Evolutionary conservation across 2,113 vertebrate genomes (phyloP).

Genomic region (Sebastes fasciatus): DNA sequence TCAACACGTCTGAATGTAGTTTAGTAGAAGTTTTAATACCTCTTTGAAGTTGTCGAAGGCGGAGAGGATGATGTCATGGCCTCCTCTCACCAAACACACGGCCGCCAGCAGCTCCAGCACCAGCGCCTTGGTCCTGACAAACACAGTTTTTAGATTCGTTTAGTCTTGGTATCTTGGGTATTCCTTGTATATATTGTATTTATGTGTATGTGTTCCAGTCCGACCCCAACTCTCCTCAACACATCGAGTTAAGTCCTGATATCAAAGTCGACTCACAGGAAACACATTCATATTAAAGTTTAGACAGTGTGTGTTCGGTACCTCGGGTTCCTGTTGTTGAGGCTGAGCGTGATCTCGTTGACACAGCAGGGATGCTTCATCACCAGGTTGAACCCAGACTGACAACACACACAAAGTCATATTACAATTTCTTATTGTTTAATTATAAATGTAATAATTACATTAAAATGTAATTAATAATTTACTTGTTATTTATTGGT

Average conservation of each 20-base stretch:
- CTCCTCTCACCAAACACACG: constrained; percentile 91
- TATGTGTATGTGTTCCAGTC: too few species aligned
- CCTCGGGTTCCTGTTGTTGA: constrained; percentile 93
- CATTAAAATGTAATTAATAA: not conserved
- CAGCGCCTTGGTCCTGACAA: constrained; percentile 90
- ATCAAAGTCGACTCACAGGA: not conserved
- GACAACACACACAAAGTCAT: constrained; percentile 13
- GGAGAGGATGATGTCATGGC: constrained; percentile 91
- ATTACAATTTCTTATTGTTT: too few species aligned
- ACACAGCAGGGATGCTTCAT: constrained; percentile 94
- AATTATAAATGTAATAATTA: too few species aligned
- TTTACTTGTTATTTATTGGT: too few species aligned
- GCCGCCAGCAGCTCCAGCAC: constrained; percentile 93
- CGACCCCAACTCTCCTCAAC: not conserved
- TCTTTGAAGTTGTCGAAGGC: constrained; percentile 94
- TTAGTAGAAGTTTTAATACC: constrained; percentile 62
- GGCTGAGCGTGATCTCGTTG: constrained; percentile 95
- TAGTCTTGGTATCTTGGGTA: not conserved
- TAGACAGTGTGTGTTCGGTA: constrained; percentile 41
- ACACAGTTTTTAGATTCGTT: not conserved
- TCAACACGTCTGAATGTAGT: not conserved
- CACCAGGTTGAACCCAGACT: constrained; percentile 96
- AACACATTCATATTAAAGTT: not conserved
- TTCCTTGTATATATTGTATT: too few species aligned
- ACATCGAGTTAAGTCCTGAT: not conserved